phyloP scores from a whole-genome alignment of 2,113 vertebrate genomes.

The Lonchura striata region DNA sequence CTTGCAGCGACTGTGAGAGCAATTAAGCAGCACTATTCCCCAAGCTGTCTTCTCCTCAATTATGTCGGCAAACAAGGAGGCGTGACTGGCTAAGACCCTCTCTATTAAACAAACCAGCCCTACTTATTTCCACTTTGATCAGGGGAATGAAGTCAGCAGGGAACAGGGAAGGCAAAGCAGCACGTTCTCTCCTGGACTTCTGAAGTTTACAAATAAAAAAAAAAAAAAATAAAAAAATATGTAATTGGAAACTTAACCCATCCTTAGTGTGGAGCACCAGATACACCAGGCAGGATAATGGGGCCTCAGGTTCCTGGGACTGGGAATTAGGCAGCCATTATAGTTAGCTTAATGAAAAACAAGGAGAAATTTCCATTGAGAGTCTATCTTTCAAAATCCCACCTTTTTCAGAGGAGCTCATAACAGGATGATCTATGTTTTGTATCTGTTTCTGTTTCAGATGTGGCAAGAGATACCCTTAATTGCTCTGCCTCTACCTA shows the following conservation, averaged over 20 bases:
- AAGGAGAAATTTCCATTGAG: not conserved
- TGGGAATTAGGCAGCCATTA: not conserved
- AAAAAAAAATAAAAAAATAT: not conserved
- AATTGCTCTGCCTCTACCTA: not conserved
- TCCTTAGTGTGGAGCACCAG: not conserved
- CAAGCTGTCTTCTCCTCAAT: slow-evolving; percentile 51
- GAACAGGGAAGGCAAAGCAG: not conserved
- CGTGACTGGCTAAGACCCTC: slow-evolving; percentile 41
- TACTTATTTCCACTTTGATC: slow-evolving; percentile 49
- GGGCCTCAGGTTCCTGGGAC: not conserved
- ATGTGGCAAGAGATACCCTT: not conserved
- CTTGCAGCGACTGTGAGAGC: not conserved
- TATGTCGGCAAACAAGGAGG: slow-evolving; percentile 38
- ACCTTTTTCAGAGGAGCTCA: not conserved
- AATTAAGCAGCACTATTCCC: slow-evolving; percentile 59
- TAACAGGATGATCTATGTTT: not conserved
- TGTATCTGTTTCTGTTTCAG: not conserved
- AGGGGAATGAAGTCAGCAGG: slow-evolving; percentile 30
- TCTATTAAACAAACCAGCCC: slow-evolving; percentile 36
- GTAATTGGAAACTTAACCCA: not conserved
- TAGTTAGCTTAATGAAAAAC: not conserved
- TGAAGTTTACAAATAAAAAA: not conserved
- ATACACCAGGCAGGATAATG: not conserved
- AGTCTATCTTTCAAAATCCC: not conserved
- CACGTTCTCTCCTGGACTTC: not conserved